phyloP scores from a whole-genome alignment of 2,797 vertebrate genomes.

The Kryptopterus vitreolus region DNA sequence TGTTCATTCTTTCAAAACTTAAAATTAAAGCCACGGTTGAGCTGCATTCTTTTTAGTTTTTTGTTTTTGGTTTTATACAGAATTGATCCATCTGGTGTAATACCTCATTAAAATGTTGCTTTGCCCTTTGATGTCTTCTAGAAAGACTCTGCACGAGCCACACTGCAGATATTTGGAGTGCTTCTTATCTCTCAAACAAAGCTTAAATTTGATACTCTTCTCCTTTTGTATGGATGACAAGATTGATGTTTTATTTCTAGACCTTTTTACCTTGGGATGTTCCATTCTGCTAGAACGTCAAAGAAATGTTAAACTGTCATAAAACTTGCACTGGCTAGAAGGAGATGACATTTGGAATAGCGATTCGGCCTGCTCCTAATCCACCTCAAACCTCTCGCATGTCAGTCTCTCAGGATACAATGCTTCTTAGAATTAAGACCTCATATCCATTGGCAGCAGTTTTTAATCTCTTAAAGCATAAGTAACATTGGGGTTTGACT shows the following conservation, averaged over 20 bases:
- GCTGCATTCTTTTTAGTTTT: background rate
- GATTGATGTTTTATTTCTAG: conserved; percentile 15
- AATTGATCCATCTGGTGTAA: conserved; percentile 20
- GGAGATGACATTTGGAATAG: conserved; percentile 2
- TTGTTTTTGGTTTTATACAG: background rate
- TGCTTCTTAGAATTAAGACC: background rate
- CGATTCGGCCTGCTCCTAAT: background rate
- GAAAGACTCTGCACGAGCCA: conserved; percentile 18
- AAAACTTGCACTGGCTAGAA: background rate
- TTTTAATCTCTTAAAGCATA: background rate
- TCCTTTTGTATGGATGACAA: conserved; percentile 14
- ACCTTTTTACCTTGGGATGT: conserved; percentile 2
- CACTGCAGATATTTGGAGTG: conserved; percentile 35
- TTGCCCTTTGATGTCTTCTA: conserved; percentile 32
- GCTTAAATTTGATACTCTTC: conserved; percentile 17
- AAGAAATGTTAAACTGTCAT: conserved; percentile 40
- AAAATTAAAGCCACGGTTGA: background rate
- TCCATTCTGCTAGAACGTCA: conserved; percentile 23
- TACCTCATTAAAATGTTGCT: conserved; percentile 24
- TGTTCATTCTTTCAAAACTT: conserved; percentile 3
- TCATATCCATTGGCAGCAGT: background rate
- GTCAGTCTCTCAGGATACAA: background rate
- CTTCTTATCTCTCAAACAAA: conserved; percentile 19
- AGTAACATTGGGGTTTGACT: background rate
- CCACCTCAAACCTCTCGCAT: background rate